Evolutionary conservation across 2,888 invertebrate genomes (phyloP), one percentile per base, ranked within the genome.

Genomic region (Trachelus iudaicus): DNA sequence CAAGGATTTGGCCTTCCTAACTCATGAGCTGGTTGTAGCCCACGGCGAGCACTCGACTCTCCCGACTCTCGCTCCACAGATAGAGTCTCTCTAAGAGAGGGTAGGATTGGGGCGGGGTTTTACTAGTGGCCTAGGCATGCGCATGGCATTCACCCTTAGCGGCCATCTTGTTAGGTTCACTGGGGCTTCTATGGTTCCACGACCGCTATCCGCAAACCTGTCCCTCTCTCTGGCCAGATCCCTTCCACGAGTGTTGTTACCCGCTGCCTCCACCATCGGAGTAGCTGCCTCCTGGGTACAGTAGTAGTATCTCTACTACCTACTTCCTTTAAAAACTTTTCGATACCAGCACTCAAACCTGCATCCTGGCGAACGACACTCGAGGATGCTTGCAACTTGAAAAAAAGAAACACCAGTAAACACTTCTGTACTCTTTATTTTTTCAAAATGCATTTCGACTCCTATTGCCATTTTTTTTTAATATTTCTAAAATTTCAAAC

Each of bases 141-240:
- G 89, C 86, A 74, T 79, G 79, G 78, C 77, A 77, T 81, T 75
- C 35, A 75, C 76, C 80, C 15, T 34, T 73, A 86, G 85, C 90
- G 89, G 90, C 90, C 90, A 90, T 90, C 89, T 90, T 90, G 84
- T 83, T 84, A 81, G 56, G 31, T 71, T 31, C 71, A 31, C 77
- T 84, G 83, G 82, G 81, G 84, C 84, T 84, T 83, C 85, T 84
- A 84, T 86, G 87, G 86, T 86, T 87, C 88, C 88, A 86, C 89
- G 88, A 87, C 88, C 89, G 87, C 88, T 87, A 87, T 84, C 83
- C 82, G 79, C 82, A 83, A 86, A 82, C 84, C 83, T 82, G 81
- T 79, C 81, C 81, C 75, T 82, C 81, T 78, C 81, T 78, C 73
- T 73, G 73, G 82, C 80, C 31, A 71, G 82, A 81, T 79, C 80